Evolutionary conservation across 2,797 vertebrate species (phyloP), one percentile per base, ranked within the genome.

Genomic region (Thripadectes ignobilis): DNA sequence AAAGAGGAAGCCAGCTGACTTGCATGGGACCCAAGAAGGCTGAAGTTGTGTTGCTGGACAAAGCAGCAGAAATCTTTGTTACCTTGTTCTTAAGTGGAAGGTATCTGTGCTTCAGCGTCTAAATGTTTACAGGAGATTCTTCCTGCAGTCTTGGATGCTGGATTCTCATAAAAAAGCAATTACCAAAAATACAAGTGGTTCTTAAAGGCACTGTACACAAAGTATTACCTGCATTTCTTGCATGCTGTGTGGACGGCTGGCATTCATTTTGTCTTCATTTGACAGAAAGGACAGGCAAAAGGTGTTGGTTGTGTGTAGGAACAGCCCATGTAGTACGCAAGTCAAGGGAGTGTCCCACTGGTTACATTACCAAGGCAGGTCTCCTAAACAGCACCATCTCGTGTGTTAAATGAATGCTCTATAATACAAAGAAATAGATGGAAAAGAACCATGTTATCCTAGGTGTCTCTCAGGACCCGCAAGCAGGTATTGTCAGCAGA

Each of bases 401-500:
- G 7, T 18, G 1, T 29, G 20, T 63, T 79, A 85, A 79, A 41
- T 46, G 51, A 34, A 43, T 88, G 66, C 34, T 90, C 77, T 71
- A 58, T 75, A 80, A 69, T 51, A 30, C 7, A 79, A 57, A 23
- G 39, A 12, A 49, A 21, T 16, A 62, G 79, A 30, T 24, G 55
- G 76, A 61, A 85, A 54, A 74, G 59, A 89, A 61, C 23, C 30
- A 10, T 30, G 22, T 57, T 74, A 69, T 67, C 41, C 49, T 73
- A 39, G 41, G 59, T 69, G 61, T 85, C 67, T 92, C 83, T 71
- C 20, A 76, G 71, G 88, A 89, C 24, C 55, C n/a, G 46, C 45
- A 51, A 91, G 74, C 92, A 94, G 91, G 81, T 96, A 92, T 39
- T 83, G 41, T 77, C 55, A 89, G 67, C 91, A 92, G 86, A 80